Evolutionary conservation across 2,888 invertebrate genomes (phyloP), one percentile per base, ranked within the genome.

Genomic region (Pterobdella sp.): DNA sequence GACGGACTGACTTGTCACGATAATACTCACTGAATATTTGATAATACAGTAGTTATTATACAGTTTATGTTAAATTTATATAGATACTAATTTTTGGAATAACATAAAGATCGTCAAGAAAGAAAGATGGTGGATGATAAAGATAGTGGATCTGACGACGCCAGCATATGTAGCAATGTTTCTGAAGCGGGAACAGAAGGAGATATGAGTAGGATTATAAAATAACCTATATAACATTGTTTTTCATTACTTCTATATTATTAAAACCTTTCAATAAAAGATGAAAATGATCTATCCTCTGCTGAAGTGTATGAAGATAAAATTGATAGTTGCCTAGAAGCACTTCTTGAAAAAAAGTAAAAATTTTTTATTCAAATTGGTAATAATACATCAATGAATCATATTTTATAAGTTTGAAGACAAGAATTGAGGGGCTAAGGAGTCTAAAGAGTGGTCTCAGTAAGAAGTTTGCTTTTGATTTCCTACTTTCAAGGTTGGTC

Each of bases 401-500:
- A 42, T 42, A n/a, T n/a, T n/a, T n/a, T n/a, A n/a, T n/a, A n/a
- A 85, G 85, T 80, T 89, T 90, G 14, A 91, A 92, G 78, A 91
- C 91, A 14, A 88, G 95, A 71, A 88, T 89, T 0, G 85, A 87
- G 22, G 90, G 90, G 66, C 87, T 93, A 73, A 88, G 89, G 78
- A 85, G 88, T 1, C 87, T 93, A 18, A 88, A 88, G 60, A 89
- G 88, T 76, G 89, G 90, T 10, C 87, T 94, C 72, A 88, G 90
- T 80, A 88, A 90, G 78, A 91, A 92, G 78, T 90, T 89, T 80
- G 86, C 92, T 78, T 90, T 90, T 1, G 89, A 89, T 52, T 89
- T 92, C 81, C 87, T 94, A 34, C 86, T 87, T 76, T 89, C 90
- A 77, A 90, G 92, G 84, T 88, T 32, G 18, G 1, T 34, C 2